A percentile compares a stretch with the other conserved stretches of the same genome.
phyloP scores from a whole-genome alignment of 2,113 vertebrate genomes.

The Trematocara marginatum region DNA sequence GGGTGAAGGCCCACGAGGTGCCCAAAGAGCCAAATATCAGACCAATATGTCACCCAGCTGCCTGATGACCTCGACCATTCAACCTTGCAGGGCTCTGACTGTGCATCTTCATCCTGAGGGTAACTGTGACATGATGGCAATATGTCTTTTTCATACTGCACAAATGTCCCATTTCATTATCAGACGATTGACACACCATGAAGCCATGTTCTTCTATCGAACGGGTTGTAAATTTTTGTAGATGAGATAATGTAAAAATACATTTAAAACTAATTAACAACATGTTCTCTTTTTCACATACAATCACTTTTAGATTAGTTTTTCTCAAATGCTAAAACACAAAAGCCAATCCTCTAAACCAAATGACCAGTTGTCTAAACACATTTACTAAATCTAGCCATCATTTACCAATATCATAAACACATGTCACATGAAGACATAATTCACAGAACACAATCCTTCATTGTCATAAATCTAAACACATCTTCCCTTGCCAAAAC shows the following conservation, averaged over 20 bases:
- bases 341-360: too few relatives aligned
- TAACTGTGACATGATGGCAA: conserved; percentile 8
- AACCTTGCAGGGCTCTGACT: conserved; percentile 75
- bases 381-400: too few relatives aligned
- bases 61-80: conserved; percentile 63
- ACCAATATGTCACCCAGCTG: conserved; percentile 67
- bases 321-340: too few relatives aligned
- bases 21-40: conserved; percentile 50
- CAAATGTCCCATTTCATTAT: conserved; percentile 1
- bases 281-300: neutral
- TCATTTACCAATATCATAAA: too few relatives aligned
- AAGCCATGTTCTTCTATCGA: neutral
- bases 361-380: too few relatives aligned
- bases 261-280: neutral
- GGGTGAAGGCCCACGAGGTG: conserved; percentile 50
- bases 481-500: too few relatives aligned
- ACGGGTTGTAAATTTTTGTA: neutral
- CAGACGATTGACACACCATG: neutral
- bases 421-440: too few relatives aligned
- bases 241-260: neutral
- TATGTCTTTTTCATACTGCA: conserved; percentile 29
- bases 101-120: conserved; percentile 48
- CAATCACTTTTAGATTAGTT: neutral
- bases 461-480: too few relatives aligned
- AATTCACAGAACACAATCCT: too few relatives aligned